Conservation (phyloP, 2,888 invertebrate genomes). For the Hipparchia semele region DNA sequence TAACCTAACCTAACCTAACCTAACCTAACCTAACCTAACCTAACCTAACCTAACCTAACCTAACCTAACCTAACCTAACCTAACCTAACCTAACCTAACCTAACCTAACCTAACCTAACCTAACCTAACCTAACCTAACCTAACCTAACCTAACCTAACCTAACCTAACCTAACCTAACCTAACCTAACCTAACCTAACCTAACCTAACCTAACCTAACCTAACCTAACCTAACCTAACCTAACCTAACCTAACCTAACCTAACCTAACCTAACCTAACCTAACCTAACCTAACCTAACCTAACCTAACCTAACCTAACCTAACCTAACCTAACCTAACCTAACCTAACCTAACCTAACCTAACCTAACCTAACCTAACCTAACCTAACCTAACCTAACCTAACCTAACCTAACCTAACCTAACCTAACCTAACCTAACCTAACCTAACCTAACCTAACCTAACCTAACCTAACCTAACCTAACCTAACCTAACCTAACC, state of each 20-base stretch:
- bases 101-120: constrained; percentile 32
- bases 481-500: constrained; percentile 29
- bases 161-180: constrained; percentile 36
- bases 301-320: constrained; percentile 33
- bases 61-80: no score
- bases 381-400: constrained; percentile 33
- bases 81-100: no score
- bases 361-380: no score
- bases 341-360: constrained; percentile 33
- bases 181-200: no score
- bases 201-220: constrained; percentile 39
- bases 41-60: constrained; percentile 32
- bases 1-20: constrained; percentile 16
- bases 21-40: constrained; percentile 26
- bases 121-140: constrained; percentile 32
- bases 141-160: constrained; percentile 28
- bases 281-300: constrained; percentile 39
- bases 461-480: no score
- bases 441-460: constrained; percentile 32
- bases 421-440: constrained; percentile 32
- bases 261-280: constrained; percentile 32
- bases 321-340: constrained; percentile 31
- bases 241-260: constrained; percentile 27
- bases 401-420: constrained; percentile 32
- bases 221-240: constrained; percentile 34